Percentiles rank a stretch among this genome's conserved stretches.
phyloP scores from a whole-genome alignment of 2,113 vertebrate genomes.

The Galbula dea region DNA sequence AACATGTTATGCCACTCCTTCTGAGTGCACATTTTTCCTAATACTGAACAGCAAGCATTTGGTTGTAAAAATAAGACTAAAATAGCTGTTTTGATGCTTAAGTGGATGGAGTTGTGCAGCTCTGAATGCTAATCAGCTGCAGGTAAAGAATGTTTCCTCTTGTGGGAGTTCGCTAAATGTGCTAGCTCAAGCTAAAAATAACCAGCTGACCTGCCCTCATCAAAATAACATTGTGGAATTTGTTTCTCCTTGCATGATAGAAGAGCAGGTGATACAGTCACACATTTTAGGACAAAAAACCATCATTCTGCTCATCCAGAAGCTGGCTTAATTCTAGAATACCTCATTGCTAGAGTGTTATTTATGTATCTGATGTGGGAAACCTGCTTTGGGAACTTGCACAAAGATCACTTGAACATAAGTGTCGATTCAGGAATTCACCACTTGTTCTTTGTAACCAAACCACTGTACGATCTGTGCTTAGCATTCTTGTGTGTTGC shows the following conservation, averaged over 20 bases:
- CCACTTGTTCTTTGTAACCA: background rate
- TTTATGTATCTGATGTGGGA: background rate
- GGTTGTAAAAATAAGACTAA: conserved; percentile 10
- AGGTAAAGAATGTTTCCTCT: conserved; percentile 43
- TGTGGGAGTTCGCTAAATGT: conserved; percentile 13
- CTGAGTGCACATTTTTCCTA: background rate
- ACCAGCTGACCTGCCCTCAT: conserved; percentile 33
- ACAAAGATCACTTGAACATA: background rate
- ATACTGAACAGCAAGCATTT: background rate
- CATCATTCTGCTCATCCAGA: background rate
- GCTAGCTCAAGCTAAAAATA: conserved; percentile 48
- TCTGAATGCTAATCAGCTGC: conserved; percentile 55
- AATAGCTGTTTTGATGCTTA: conserved; percentile 26
- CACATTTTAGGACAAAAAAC: background rate
- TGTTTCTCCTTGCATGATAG: conserved; percentile 26
- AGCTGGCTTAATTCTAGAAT: background rate
- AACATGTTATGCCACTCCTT: background rate
- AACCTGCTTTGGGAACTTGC: background rate
- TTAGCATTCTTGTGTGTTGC: background rate
- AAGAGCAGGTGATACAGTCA: background rate
- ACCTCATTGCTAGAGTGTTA: background rate
- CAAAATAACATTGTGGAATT: conserved; percentile 16
- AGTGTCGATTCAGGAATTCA: background rate
- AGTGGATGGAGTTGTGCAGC: conserved; percentile 5
- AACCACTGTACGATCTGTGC: fast-evolving